Evolutionary conservation across 2,888 invertebrate species (phyloP).

Genomic region (Chaitophorus viminalis): DNA sequence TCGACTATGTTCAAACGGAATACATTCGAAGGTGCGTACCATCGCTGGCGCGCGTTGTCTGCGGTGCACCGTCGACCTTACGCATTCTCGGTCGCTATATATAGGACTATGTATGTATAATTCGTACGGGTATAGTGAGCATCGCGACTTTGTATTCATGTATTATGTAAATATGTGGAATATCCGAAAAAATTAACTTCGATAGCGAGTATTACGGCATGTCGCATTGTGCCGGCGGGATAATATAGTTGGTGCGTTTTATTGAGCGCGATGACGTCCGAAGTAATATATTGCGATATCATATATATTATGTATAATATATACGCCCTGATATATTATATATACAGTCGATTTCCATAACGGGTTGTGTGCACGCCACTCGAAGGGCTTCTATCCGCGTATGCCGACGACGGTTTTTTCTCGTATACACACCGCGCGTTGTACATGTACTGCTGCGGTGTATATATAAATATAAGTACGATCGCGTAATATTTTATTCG

Average conservation of each 20-base stretch:
- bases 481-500: background rate
- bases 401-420: background rate
- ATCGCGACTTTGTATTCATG: background rate
- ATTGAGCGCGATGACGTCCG: background rate
- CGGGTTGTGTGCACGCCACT: conserved; percentile 27
- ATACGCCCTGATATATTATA: too few relatives aligned
- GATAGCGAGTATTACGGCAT: background rate
- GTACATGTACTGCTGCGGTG: too few relatives aligned
- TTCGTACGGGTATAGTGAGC: background rate
- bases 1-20: too few relatives aligned
- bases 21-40: too few relatives aligned
- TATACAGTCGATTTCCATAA: conserved; percentile 29
- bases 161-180: background rate
- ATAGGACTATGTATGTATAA: too few relatives aligned
- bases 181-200: conserved; percentile 16
- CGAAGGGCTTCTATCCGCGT: background rate
- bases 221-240: too few relatives aligned
- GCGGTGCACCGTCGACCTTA: too few relatives aligned
- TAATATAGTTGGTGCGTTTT: background rate
- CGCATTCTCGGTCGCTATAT: too few relatives aligned
- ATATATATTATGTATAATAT: background rate
- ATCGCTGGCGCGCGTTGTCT: too few relatives aligned
- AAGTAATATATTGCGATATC: background rate
- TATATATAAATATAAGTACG: background rate
- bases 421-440: background rate